A percentile compares a stretch with the other conserved stretches of the same genome.
These are phyloP conservation scores for Hypomecis punctinalis DNA, from an alignment of 2,888 invertebrate species.

Conservation along the genomic window DNA sequence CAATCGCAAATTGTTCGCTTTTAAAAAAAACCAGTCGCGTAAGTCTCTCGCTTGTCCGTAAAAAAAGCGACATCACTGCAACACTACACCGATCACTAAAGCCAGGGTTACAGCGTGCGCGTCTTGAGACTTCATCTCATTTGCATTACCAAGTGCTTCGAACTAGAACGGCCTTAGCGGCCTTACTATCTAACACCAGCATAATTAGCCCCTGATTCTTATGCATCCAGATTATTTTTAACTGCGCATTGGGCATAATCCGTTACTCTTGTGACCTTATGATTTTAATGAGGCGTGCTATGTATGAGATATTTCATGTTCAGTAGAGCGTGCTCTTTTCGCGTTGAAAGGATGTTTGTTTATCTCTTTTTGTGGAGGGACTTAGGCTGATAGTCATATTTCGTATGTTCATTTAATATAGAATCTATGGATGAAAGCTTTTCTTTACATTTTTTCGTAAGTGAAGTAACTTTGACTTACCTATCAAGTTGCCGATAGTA, in stretches of 20 bases:
- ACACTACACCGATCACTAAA: constrained; percentile 39
- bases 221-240: constrained; percentile 42
- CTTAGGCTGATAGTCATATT: too few species aligned
- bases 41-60: neutral
- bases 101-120: constrained; percentile 34
- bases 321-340: constrained; percentile 1
- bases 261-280: constrained; percentile 31
- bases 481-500: too few species aligned
- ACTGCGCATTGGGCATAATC: constrained; percentile 32
- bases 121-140: constrained; percentile 57
- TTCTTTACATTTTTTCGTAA: too few species aligned
- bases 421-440: too few species aligned
- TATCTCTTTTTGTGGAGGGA: too few species aligned
- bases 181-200: constrained; percentile 58
- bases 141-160: constrained; percentile 61
- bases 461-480: too few species aligned
- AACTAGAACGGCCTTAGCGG: constrained; percentile 64
- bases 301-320: constrained; percentile 9
- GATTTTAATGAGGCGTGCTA: constrained; percentile 22
- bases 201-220: constrained; percentile 39
- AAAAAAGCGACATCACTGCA: neutral
- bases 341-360: too few species aligned
- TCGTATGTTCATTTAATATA: too few species aligned
- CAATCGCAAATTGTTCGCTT: too few species aligned
- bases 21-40: too few species aligned